These are phyloP conservation scores for Halichoeres trimaculatus DNA, from an alignment of 2,113 vertebrate species.

Conservation along the genomic window DNA sequence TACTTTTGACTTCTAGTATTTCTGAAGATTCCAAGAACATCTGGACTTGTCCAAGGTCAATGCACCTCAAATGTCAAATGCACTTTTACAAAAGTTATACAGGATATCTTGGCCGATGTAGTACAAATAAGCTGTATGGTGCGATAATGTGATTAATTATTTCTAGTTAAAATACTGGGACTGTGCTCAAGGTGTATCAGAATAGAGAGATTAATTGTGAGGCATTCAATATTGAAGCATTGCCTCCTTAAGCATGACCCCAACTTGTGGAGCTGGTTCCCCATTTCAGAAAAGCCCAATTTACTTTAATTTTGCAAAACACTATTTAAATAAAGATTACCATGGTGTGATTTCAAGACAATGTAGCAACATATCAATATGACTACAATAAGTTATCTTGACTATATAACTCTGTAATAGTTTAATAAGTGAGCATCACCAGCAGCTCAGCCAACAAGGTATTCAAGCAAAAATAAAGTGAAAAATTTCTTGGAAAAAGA, in stretches of 20 bases:
- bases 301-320: not conserved
- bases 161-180: not conserved
- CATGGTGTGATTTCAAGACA: not conserved
- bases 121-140: too few species aligned
- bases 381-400: slow-evolving; percentile 18
- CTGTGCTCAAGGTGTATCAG: not conserved
- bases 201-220: not conserved
- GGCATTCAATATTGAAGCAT: not conserved
- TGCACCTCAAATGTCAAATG: too few species aligned
- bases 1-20: not conserved
- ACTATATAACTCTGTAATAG: slow-evolving; percentile 4
- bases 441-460: slow-evolving; percentile 2
- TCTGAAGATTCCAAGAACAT: not conserved
- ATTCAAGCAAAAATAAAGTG: slow-evolving; percentile 1
- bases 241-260: not conserved
- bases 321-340: not conserved
- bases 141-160: not conserved
- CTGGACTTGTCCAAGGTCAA: not conserved
- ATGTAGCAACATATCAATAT: slow-evolving; percentile 8
- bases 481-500: not conserved
- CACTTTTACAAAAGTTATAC: not conserved
- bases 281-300: too few species aligned
- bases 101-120: not conserved
- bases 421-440: slow-evolving; percentile 16
- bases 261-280: not conserved